Evolutionary conservation across 2,888 invertebrate species (phyloP), one percentile per base, ranked within the genome.

Genomic region (Bombylius major): DNA sequence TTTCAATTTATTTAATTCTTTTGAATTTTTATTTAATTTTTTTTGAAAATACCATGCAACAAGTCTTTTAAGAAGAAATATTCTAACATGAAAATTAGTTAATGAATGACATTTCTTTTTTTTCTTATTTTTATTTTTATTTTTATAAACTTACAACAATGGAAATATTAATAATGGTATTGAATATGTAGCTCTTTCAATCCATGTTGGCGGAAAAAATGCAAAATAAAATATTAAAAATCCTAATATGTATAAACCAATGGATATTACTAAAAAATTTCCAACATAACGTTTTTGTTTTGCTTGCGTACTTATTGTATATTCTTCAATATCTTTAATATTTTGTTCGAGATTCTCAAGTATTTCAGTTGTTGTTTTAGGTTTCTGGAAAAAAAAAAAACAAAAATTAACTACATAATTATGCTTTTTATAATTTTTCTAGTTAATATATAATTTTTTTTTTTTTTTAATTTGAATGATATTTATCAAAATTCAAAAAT

Each of bases 11-110:
- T 74, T 75, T 46, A 92, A 74, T 69, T 86, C 86, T 56, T 80
- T 77, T 68, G 87, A 84, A 75, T 91, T 93, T 68, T 82, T 83
- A 58, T 82, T 81, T 53, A 94, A 78, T 68, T 88, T 86, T 71
- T 89, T 82, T 64, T 86, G 84, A 72, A 89, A 97, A 73, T 92
- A 94, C 88, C 90, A 92, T 44, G 89, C 86, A 66, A 95, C 81
- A 61, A 86, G 75, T 64, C 83, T 82, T 64, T 91, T 89, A 31
- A 89, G 77, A 58, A 85, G 77, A 68, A 88, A 79, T 59, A 93
- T 84, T 66, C 93, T 93, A 23, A 12, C n/a, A n/a, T 13, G 14
- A 23, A 46, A 42, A 44, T 6, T 31, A n/a, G 46, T 36, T 44
- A 56, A 55, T 50, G 46, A 14, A 45, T 32, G 11, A 54, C 12